Base-by-base conservation (phyloP, 1,140 invertebrate species). In the Ctenoplectra terminalis region DNA sequence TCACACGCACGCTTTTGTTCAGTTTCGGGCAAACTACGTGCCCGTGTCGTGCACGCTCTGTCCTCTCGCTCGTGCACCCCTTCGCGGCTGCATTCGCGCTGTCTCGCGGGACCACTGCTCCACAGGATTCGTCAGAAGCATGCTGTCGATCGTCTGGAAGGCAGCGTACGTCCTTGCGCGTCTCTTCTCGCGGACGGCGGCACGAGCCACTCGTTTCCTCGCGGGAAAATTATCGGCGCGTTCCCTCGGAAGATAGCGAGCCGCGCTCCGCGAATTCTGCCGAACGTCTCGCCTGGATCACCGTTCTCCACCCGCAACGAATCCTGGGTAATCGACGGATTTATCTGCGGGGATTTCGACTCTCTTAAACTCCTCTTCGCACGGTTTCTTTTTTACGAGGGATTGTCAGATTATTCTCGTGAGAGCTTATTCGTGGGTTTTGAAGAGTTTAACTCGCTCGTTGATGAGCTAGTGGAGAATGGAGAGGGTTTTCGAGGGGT, bases 41-140 rank as follows among this genome's bases (percentile, higher is more conserved):
- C 81, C 84, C 63, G 76, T 83, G 40, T 87, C 85, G 80, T 79
- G 48, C 73, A 23, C 74, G 72, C 34, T 76, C 50, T 5, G 4
- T 46, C 29, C 40, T 73, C 37, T 85, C 72, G 72, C 13, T 43
- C 48, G 72, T 0, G 54, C 20, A 46, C 48, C 50, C 48, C 54
- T 48, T 58, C 13, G 50, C 70, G 69, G 26, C 46, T 31, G 58
- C 70, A 70, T 83, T 34, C 29, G 63, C n/a, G 52, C 23, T 66
- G 34, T 2, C n/a, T 29, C 52, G 67, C 37, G 46, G 37, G 15
- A 37, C 13, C 37, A n/a, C 40, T 3, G 8, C 11, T 31, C 37
- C 20, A 8, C 15, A 2, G 6, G 31, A 29, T 34, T 48, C 64
- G 46, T 86, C 64, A 66, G 29, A 66, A 71, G 17, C 84, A 87